phyloP scores from a whole-genome alignment of 1,140 invertebrate species.

The Zaprionus capensis region DNA sequence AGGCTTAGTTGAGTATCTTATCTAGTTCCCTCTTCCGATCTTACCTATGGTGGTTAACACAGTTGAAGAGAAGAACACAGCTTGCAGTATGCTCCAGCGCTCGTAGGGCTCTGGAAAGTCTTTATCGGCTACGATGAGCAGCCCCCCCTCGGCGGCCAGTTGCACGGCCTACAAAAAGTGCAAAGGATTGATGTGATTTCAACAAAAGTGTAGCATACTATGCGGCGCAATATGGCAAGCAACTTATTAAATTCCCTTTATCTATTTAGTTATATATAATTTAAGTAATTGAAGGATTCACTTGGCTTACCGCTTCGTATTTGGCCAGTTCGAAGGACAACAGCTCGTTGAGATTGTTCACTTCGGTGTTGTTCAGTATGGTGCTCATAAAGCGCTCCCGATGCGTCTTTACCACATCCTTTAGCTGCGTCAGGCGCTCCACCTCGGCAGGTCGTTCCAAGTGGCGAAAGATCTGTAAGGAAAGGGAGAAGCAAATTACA shows the following conservation, averaged over 20 bases:
- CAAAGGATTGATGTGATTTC: background rate
- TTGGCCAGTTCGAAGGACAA: constrained; percentile 86
- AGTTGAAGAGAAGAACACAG: constrained; percentile 93
- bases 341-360: constrained; percentile 86
- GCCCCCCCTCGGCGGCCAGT: constrained; percentile 87
- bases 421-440: constrained; percentile 86
- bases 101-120: constrained; percentile 86
- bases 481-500: constrained; percentile 28
- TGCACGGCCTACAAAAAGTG: constrained; percentile 85
- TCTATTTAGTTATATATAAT: too few relatives aligned
- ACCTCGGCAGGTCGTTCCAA: constrained; percentile 90
- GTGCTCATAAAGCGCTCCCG: constrained; percentile 85
- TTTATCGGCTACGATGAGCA: constrained; percentile 86
- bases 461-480: constrained; percentile 88
- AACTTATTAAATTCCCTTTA: background rate
- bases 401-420: constrained; percentile 85
- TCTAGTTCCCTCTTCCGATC: constrained; percentile 25
- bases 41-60: constrained; percentile 93
- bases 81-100: constrained; percentile 91
- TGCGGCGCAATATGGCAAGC: background rate
- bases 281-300: background rate
- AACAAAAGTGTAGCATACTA: constrained; percentile 2
- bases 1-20: background rate
- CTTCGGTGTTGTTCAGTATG: constrained; percentile 87
- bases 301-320: constrained; percentile 86